Base-by-base conservation (phyloP, 2,797 vertebrate genomes). In the Sphenodon punctatus region DNA sequence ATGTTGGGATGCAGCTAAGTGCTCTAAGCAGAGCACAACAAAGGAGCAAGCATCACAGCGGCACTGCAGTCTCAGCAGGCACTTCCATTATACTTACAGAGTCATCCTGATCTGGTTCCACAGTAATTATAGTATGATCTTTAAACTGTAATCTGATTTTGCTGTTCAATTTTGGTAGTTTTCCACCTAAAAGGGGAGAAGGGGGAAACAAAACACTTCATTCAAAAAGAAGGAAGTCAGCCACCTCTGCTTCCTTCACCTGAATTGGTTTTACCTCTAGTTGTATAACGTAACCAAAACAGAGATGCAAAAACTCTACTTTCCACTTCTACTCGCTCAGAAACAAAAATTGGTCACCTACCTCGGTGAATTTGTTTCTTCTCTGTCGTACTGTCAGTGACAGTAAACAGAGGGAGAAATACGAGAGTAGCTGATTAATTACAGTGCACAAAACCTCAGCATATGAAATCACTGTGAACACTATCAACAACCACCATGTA, bases 111-210 rank as follows among this genome's bases (percentile, higher is more conserved):
- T 96, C 94, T 8, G 95, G 94, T 75, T 97, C 97, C 89, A 97
- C 91, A 2, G 96, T 97, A 67, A 98, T 81, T 60, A 98, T 16
- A 10, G 95, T 70, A 30, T 98, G 95, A 38, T 98, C 97, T 93
- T 94, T 96, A 75, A 97, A 97, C 34, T 87, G 95, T 70, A 98
- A 83, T 46, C 84, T 92, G 87, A 98, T 97, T 8, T 30, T 91
- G 84, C 97, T 97, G 65, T 96, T 93, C 81, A 98, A 64, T 64
- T 80, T 92, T 8, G 98, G 98, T 43, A 96, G 75, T 67, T 88
- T 95, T 48, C 96, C 96, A 92, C 84, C 97, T 98, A 87, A 65
- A 60, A 48, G 69, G 30, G 68, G 61, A 78, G 65, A 60, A 48
- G 69, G 30, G 68, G 61, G 78, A 4, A 87, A 71, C 86, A 0